Base-by-base conservation (phyloP, 2,797 vertebrate genomes). In the Hydrocynus forskahlii region DNA sequence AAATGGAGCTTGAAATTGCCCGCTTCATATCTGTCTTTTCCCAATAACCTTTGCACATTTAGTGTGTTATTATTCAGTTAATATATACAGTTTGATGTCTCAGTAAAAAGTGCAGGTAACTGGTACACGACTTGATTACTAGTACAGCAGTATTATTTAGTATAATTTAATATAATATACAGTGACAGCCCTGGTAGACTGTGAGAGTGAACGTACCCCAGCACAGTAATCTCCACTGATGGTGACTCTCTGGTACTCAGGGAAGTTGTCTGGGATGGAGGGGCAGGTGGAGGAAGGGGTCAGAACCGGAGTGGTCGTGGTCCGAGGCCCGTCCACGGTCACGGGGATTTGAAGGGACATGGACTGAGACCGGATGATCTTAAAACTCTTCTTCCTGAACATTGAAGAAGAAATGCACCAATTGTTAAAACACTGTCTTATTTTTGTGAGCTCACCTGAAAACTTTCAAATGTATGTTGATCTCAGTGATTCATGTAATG, bases 151-250 rank as follows among this genome's bases (percentile, higher is more conserved):
- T n/a, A n/a, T n/a, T n/a, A n/a, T n/a, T n/a, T n/a, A n/a, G n/a
- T n/a, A n/a, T n/a, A n/a, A n/a, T n/a, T n/a, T 4, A 7, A 43
- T 43, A 43, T 43, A 4, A 43, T 7, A 43, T 43, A 7, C 7
- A 43, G 57, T 59, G 54, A 35, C 25, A 14, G 17, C 35, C 25
- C 7, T 19, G 14, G 38, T 25, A 40, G 29, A 81, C n/a, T n/a
- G n/a, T n/a, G 9, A 29, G 71, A 50, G 17, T 45, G 48, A 89
- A 77, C 96, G 96, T 95, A 98, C 97, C 95, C 97, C 97, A 0
- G 97, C 97, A 89, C 97, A 99, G 94, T 98, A 98, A 90, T 99
- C 97, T 57, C 97, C 97, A 67, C 96, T 97, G 91, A 99, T 97
- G 85, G 96, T 96, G 78, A 99, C 97, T 89, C 97, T 95, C 94